Base-by-base conservation (phyloP, 1,140 invertebrate genomes). In the Marisa cornuarietis region DNA sequence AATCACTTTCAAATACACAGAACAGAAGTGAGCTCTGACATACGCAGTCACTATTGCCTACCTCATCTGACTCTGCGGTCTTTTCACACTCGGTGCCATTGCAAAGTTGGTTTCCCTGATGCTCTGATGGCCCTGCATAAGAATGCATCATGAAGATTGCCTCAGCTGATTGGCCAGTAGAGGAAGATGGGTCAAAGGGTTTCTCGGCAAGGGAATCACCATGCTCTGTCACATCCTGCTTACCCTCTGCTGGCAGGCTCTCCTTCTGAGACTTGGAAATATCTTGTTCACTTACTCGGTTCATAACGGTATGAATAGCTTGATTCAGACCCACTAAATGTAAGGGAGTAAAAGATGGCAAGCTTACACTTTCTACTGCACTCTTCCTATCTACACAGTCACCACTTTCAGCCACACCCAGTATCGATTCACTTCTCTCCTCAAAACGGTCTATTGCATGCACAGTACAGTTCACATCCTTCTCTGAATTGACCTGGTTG, bases 81-180 rank as follows among this genome's bases (percentile, higher is more conserved):
- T 58, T 58, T 18, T 58, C 54, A 58, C 54, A 58, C 11, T 18
- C 54, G 16, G 4, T 18, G 16, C 11, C 11, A 58, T 58, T 58
- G 31, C 31, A 42, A 6, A 42, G 31, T 6, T 9, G 54, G 54
- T 58, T 58, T 58, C 8, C 54, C 54, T 58, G 54, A 58, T 58
- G 11, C 54, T 14, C 54, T 18, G 16, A 11, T 1, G 54, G 54
- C 0, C 79, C 61, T 49, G 72, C 78, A 69, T 88, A 88, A 42
- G 51, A 79, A 80, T 87, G 87, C 87, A 88, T 85, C 83, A 52
- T 87, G 71, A 52, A 85, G 75, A 26, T 84, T 78, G 75, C 86
- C 83, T 76, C 81, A 69, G 76, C 79, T 82, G 24, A 79, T 69
- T 84, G 82, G 10, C 79, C 54, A 24, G 76, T 51, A 63, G 84